phyloP scores from a whole-genome alignment of 35 echinoderm and acorn worm genomes.

The Apostichopus parvimensis region DNA sequence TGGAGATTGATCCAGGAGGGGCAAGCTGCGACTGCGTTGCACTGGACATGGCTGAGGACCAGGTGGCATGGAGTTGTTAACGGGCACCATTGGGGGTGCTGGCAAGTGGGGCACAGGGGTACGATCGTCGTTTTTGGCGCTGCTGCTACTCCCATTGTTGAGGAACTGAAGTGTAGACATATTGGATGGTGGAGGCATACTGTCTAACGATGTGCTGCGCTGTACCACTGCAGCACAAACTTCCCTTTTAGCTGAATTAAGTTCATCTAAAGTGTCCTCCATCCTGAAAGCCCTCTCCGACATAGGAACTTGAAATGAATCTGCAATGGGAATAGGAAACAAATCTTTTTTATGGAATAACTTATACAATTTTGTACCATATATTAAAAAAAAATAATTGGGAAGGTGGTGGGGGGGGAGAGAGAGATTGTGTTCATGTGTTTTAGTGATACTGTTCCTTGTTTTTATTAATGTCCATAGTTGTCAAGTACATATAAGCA shows the following conservation, averaged over 20 bases:
- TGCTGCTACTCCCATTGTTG: slow-evolving; percentile 55
- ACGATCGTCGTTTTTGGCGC: slow-evolving; percentile 18
- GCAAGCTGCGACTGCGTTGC: slow-evolving; percentile 84
- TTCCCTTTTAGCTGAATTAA: slow-evolving; percentile 44
- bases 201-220: slow-evolving; percentile 76
- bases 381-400: too few species aligned
- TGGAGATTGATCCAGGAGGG: slow-evolving; percentile 72
- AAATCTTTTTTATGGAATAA: not conserved
- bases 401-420: too few species aligned
- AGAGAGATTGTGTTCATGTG: too few species aligned
- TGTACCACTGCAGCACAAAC: slow-evolving; percentile 73
- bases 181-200: slow-evolving; percentile 71
- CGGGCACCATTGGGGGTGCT: slow-evolving; percentile 9
- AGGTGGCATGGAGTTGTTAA: slow-evolving; percentile 73
- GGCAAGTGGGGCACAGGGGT: slow-evolving; percentile 20
- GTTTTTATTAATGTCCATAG: too few species aligned
- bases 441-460: too few species aligned
- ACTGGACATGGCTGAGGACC: slow-evolving; percentile 71
- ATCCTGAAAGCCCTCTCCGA: slow-evolving; percentile 6
- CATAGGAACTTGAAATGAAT: not conserved
- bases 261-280: slow-evolving; percentile 45
- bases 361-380: too few species aligned
- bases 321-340: slow-evolving; percentile 19
- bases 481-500: too few species aligned
- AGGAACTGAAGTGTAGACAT: slow-evolving; percentile 51